Percentiles rank a stretch among this genome's conserved stretches.
phyloP scores from a whole-genome alignment of 2,888 invertebrate genomes.

The Limnephilus lunatus region DNA sequence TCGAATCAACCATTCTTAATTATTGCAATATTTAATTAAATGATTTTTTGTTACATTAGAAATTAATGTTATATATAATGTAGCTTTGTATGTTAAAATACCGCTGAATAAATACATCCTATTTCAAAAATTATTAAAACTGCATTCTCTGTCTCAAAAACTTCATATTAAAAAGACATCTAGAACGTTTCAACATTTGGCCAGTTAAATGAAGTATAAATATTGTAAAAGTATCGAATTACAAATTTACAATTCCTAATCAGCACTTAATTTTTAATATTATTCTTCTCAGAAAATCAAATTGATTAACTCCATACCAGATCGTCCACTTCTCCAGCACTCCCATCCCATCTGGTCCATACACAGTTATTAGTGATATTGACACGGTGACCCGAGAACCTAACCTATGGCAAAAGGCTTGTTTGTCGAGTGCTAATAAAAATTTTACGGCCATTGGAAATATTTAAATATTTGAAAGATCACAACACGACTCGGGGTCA shows the following conservation, averaged over 20 bases:
- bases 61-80: no score
- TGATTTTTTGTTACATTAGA: no score
- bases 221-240: not conserved
- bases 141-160: no score
- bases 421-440: constrained; percentile 60
- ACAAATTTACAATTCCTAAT: not conserved
- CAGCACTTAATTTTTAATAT: not conserved
- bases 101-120: no score
- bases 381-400: constrained; percentile 47
- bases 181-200: not conserved
- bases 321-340: not conserved
- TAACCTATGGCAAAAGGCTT: constrained; percentile 61
- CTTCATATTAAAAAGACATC: no score
- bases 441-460: constrained; percentile 64
- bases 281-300: not conserved
- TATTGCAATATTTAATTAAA: no score
- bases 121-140: no score
- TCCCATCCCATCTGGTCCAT: constrained; percentile 20
- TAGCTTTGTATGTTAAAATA: no score
- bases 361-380: constrained; percentile 51
- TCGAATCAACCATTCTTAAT: no score
- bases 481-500: constrained; percentile 55
- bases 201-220: not conserved
- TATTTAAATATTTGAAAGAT: constrained; percentile 64
- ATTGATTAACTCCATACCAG: not conserved